Evolutionary conservation across 1,140 invertebrate genomes (phyloP).

Genomic region (Zaprionus africanus): DNA sequence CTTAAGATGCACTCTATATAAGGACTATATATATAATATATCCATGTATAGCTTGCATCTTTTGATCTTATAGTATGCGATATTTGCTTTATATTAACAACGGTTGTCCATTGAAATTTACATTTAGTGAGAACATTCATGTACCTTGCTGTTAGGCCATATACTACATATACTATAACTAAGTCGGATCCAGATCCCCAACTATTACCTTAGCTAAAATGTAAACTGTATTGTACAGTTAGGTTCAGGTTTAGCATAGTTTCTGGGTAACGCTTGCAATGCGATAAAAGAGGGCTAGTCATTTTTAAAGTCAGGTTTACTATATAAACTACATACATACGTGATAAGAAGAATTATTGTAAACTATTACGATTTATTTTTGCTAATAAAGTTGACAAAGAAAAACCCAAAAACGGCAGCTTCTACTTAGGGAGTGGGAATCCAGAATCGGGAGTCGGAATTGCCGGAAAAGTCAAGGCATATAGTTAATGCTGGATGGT

Average conservation of each 20-base stretch:
- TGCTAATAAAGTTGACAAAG: constrained; percentile 75
- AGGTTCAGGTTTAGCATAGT: constrained; percentile 43
- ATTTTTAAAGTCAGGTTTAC: constrained; percentile 58
- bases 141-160: constrained; percentile 63
- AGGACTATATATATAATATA: not conserved
- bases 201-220: constrained; percentile 31
- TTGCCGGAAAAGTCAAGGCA: constrained; percentile 54
- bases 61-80: constrained; percentile 25
- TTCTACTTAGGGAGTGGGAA: constrained; percentile 9
- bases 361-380: constrained; percentile 69
- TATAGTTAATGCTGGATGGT: constrained; percentile 48
- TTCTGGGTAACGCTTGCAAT: constrained; percentile 59
- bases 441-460: constrained; percentile 13
- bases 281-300: constrained; percentile 77
- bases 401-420: constrained; percentile 50
- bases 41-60: constrained; percentile 3
- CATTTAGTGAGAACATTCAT: constrained; percentile 55
- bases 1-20: constrained; percentile 41
- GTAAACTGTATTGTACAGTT: constrained; percentile 27
- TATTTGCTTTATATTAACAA: constrained; percentile 47
- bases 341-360: constrained; percentile 68
- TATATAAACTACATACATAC: constrained; percentile 27
- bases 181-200: constrained; percentile 4
- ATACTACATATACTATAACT: constrained; percentile 23
- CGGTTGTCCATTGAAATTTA: constrained; percentile 58